Base-by-base conservation (phyloP, 2,888 invertebrate species). In the Nebria brevicollis region DNA sequence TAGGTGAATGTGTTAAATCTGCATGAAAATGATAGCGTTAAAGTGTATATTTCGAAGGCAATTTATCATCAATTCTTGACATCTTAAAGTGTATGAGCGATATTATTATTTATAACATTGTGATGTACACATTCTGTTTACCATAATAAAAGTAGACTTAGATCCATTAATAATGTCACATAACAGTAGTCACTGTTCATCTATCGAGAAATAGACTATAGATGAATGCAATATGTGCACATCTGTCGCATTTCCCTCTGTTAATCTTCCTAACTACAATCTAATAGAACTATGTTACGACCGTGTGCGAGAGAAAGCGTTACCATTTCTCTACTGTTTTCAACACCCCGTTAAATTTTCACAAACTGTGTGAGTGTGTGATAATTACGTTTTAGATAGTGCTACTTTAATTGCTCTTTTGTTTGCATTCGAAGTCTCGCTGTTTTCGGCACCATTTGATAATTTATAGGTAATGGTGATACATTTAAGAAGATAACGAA, bases 181-280 rank as follows among this genome's bases (percentile, higher is more conserved):
- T 75, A 34, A n/a, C 26, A 34, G 66, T 15, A 42, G 42, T 66
- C 7, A 65, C 26, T n/a, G 76, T 66, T 11, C 8, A 54, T 8
- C 8, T 54, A 54, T 54, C 7, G 54, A 11, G 54, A 8, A 11
- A 54, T 13, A 54, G 11, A 54, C 54, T 54, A 54, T 54, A 54
- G 13, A 13, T 13, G 13, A 2, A 54, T 54, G 54, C 13, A 13
- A 11, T 15, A 6, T 13, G 72, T 66, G 73, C 78, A 73, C 78
- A 78, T 72, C 78, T 78, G 78, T 73, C 73, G 78, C 73, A 73
- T 78, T 73, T 78, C 78, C 66, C 73, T 73, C 78, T 41, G 66
- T 78, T 78, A 73, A 78, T 78, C 78, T 78, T 73, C 73, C 78
- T 78, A 78, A 78, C 78, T 72, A 73, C 78, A 78, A 78, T 78